Evolutionary conservation across 2,888 invertebrate species (phyloP).

Genomic region (Myathropa florea): DNA sequence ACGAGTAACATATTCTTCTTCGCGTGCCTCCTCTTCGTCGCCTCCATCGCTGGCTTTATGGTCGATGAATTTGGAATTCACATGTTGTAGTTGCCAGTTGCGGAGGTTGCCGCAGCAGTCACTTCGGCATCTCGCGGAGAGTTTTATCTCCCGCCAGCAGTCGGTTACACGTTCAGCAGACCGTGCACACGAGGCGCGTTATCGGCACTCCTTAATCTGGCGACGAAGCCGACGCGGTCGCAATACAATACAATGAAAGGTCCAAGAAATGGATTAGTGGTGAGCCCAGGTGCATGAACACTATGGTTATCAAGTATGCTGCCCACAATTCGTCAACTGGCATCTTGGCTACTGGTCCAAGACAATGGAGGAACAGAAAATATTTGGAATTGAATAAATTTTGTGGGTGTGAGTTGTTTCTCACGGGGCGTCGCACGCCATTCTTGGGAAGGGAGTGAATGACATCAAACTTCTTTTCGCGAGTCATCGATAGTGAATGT

Average conservation of each 20-base stretch:
- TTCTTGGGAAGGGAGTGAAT: not conserved
- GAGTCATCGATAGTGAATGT: too few relatives aligned
- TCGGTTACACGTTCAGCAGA: conserved; percentile 34
- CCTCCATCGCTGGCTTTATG: not conserved
- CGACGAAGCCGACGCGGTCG: conserved; percentile 19
- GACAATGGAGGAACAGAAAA: not conserved
- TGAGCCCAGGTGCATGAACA: conserved; percentile 16
- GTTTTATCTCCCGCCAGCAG: conserved; percentile 40
- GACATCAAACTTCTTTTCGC: too few relatives aligned
- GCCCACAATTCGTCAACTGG: too few relatives aligned
- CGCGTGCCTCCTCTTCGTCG: not conserved
- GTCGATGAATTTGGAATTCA: conserved; percentile 44
- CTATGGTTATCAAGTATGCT: not conserved
- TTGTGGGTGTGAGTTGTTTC: not conserved
- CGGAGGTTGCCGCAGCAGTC: conserved; percentile 12
- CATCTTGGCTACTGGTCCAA: not conserved
- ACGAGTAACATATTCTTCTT: conserved; percentile 18
- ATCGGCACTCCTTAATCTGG: conserved; percentile 53
- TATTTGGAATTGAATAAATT: not conserved
- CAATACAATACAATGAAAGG: not conserved
- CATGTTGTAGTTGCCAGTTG: conserved; percentile 25
- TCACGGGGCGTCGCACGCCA: not conserved
- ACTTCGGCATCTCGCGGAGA: conserved; percentile 50
- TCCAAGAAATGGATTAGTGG: not conserved
- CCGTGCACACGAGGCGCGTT: conserved; percentile 29